phyloP scores from a whole-genome alignment of 2,888 invertebrate genomes.

The Melinaea marsaeus region DNA sequence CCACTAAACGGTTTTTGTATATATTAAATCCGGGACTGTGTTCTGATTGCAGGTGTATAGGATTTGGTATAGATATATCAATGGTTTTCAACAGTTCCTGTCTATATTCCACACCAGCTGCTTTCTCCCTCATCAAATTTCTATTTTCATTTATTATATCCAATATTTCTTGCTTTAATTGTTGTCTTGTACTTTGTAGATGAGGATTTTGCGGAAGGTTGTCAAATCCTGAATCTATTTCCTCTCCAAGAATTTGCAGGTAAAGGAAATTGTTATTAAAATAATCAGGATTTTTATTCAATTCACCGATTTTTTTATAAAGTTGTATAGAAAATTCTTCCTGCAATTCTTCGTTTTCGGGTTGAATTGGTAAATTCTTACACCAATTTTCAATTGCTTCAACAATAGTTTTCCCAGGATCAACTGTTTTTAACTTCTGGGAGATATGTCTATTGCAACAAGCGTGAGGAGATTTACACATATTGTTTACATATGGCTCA shows the following conservation, averaged over 20 bases:
- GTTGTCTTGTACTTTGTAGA: conserved; percentile 30
- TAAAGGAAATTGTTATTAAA: conserved; percentile 46
- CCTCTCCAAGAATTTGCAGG: conserved; percentile 43
- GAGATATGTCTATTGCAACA: conserved; percentile 20
- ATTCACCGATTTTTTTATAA: conserved; percentile 50
- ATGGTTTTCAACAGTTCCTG: conserved; percentile 49
- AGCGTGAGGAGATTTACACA: conserved; percentile 15
- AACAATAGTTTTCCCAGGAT: conserved; percentile 34
- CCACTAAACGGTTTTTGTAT: conserved; percentile 52
- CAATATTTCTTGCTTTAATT: conserved; percentile 41
- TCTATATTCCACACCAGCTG: conserved; percentile 49
- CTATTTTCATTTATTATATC: conserved; percentile 44
- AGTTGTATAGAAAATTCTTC: conserved; percentile 44
- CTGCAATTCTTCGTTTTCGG: conserved; percentile 33
- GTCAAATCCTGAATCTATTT: conserved; percentile 46
- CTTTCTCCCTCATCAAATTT: conserved; percentile 40
- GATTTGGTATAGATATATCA: conserved; percentile 48
- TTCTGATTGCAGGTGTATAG: conserved; percentile 31
- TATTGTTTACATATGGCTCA: neutral
- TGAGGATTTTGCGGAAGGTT: conserved; percentile 40
- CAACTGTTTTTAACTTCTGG: neutral
- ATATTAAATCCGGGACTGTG: conserved; percentile 54
- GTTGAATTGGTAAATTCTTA: conserved; percentile 44
- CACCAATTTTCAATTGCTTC: conserved; percentile 55
- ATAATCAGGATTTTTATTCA: conserved; percentile 45